Evolutionary conservation across 2,797 vertebrate species (phyloP).

Genomic region (Dendrocincla fuliginosa): DNA sequence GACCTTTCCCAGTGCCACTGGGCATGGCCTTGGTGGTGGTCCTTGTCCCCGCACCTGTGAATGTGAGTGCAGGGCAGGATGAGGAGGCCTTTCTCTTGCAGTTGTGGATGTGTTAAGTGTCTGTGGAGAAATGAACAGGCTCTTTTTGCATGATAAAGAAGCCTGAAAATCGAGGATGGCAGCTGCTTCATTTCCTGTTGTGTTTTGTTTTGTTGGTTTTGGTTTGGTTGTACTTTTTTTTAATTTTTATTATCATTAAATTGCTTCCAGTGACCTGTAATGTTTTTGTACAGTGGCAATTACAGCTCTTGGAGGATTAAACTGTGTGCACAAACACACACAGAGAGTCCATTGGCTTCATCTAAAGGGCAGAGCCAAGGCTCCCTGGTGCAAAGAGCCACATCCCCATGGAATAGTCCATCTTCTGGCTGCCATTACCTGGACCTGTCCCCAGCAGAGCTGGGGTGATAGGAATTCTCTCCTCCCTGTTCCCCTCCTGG

Average conservation of each 20-base stretch:
- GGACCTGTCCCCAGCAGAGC: not conserved
- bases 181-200: conserved; percentile 67
- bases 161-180: conserved; percentile 63
- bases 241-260: conserved; percentile 75
- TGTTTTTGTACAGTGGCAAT: conserved; percentile 68
- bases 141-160: conserved; percentile 67
- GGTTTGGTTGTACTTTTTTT: not conserved
- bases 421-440: rapidly evolving
- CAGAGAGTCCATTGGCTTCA: not conserved
- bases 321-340: not conserved
- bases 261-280: conserved; percentile 76
- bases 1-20: not conserved
- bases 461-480: rapidly evolving
- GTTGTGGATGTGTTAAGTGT: not conserved
- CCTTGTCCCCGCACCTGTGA: rapidly evolving
- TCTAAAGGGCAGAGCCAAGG: conserved; percentile 15
- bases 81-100: not conserved
- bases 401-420: rapidly evolving
- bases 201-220: not conserved
- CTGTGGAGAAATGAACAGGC: conserved; percentile 25
- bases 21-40: rapidly evolving
- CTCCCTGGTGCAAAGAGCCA: rapidly evolving
- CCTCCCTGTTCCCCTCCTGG: rapidly evolving
- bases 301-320: conserved; percentile 65
- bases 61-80: not conserved